Base-by-base conservation (phyloP, 1,140 invertebrate genomes). In the Meloidogyne hapla region DNA sequence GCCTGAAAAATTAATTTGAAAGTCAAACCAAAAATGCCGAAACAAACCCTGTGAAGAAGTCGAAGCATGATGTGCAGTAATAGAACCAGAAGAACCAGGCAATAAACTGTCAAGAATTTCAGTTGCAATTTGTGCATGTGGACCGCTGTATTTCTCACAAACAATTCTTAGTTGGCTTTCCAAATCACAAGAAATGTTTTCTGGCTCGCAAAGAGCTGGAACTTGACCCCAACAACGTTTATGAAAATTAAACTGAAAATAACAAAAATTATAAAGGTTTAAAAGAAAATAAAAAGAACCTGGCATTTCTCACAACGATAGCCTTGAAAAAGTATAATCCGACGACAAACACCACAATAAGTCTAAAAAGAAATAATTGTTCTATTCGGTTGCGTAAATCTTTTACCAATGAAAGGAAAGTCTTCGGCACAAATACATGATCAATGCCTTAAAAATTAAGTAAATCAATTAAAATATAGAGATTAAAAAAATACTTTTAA, bases 201-300 rank as follows among this genome's bases (percentile, higher is more conserved):
- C 81, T 5, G 80, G 68, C 23, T 81, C 80, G 63, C 80, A 81
- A 18, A 81, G 25, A 28, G 80, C 74, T 9, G 80, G 80, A 76
- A 81, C 80, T 83, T 81, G 81, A 13, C 80, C 75, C 80, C 80
- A 82, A 18, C 81, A 81, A 38, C 64, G 38, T 70, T 81, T 81
- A 69, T 81, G 80, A 62, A 81, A 81, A 71, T 83, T 81, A 56
- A 81, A 78, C 77, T 72, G 21, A n/a, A 73, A 73, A 13, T 9
- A 1, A 62, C 8, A 38, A 69, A 12, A 38, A 1, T 45, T n/a
- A 68, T 42, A 12, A 28, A 28, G n/a, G n/a, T 28, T 18, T 5
- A 9, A 67, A n/a, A 67, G 1, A 38, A 4, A 13, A 25, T 8
- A 4, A 4, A 15, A 38, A 21, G n/a, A 67, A 72, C 71, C 71